Percentiles rank a stretch among this genome's conserved stretches.
Evolutionary conservation across 1,140 invertebrate species (phyloP).

Genomic region (Brachionus manjavacas): DNA sequence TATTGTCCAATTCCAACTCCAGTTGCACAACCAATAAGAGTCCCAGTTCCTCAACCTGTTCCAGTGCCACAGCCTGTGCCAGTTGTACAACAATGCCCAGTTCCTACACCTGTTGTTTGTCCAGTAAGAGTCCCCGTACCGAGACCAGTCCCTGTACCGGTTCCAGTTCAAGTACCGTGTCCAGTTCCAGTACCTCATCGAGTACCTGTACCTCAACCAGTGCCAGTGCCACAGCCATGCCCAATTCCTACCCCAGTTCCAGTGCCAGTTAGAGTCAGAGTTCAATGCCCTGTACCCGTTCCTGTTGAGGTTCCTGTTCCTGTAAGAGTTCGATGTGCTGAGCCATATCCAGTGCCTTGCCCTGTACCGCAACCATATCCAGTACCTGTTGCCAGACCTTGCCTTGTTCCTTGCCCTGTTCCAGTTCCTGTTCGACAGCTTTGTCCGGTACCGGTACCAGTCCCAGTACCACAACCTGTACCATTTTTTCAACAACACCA

Average conservation of each 20-base stretch:
- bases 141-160: background rate
- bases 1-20: background rate
- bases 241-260: background rate
- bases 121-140: background rate
- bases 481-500: background rate
- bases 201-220: background rate
- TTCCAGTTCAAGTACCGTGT: background rate
- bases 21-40: background rate
- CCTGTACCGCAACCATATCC: background rate
- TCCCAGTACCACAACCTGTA: background rate
- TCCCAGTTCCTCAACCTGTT: background rate
- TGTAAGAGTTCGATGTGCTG: background rate
- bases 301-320: conserved; percentile 2
- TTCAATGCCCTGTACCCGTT: background rate
- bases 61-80: background rate
- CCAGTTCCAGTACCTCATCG: background rate
- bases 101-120: background rate
- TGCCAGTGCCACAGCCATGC: background rate
- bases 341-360: background rate
- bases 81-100: background rate
- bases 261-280: background rate
- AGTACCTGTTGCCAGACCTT: background rate
- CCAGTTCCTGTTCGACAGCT: background rate
- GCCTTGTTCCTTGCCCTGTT: background rate
- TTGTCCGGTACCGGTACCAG: background rate